Evolutionary conservation across 30 jellyfish, hydroid and myxozoan species (phyloP).

Genomic region (Aurelia aurita complex sp. Pacific): DNA sequence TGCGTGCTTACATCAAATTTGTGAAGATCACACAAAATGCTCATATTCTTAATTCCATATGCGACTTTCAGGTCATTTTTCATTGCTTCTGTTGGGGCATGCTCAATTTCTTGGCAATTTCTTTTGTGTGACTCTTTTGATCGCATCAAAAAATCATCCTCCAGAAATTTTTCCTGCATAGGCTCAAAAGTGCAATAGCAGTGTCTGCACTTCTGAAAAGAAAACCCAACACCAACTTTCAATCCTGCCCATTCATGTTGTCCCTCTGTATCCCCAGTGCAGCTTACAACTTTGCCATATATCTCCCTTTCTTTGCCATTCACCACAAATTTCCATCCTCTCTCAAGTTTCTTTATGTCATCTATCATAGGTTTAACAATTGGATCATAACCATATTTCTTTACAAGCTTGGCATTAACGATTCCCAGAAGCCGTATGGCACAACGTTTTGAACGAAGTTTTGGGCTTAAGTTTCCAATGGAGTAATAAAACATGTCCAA

Average conservation of each 20-base stretch:
- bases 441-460: constrained; percentile 37
- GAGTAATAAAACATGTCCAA: constrained; percentile 52
- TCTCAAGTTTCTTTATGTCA: constrained; percentile 18
- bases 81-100: constrained; percentile 28
- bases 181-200: constrained; percentile 35
- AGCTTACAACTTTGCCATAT: constrained; percentile 44
- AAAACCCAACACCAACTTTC: constrained; percentile 51
- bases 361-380: constrained; percentile 32
- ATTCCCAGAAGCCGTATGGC: constrained; percentile 52
- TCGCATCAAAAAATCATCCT: constrained; percentile 14
- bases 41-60: constrained; percentile 29
- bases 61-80: constrained; percentile 13
- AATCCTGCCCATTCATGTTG: constrained; percentile 63
- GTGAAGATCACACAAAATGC: constrained; percentile 26
- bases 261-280: constrained; percentile 55
- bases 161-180: constrained; percentile 44
- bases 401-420: constrained; percentile 31
- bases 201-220: constrained; percentile 59
- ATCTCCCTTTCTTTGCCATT: constrained; percentile 3
- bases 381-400: constrained; percentile 26
- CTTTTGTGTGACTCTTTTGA: neutral
- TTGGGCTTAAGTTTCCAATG: constrained; percentile 36
- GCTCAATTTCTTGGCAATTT: constrained; percentile 35
- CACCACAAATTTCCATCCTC: constrained; percentile 10
- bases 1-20: constrained; percentile 48